Percentiles rank a stretch among this genome's conserved stretches.
These are phyloP conservation scores for Epistrophe eligans DNA, from an alignment of 2,888 invertebrate species.

Conservation along the genomic window DNA sequence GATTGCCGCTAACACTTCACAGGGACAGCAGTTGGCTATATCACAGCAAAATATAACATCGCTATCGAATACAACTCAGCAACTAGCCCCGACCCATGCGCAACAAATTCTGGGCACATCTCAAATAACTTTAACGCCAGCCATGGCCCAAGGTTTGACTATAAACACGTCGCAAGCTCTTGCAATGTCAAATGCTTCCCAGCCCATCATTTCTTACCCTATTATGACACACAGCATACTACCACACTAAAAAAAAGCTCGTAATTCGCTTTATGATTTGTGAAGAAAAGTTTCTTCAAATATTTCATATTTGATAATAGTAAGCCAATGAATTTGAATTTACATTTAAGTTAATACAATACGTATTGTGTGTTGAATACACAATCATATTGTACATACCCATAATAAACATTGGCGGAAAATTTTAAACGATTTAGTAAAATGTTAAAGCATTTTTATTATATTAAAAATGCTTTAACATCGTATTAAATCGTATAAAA, in stretches of 20 bases:
- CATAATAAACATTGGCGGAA: no score
- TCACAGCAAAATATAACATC: conserved; percentile 78
- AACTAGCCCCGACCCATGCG: conserved; percentile 74
- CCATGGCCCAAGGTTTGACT: conserved; percentile 79
- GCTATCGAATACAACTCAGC: conserved; percentile 75
- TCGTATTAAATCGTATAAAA: no score
- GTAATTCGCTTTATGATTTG: background rate
- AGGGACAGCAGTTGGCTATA: conserved; percentile 77
- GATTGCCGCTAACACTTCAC: conserved; percentile 77
- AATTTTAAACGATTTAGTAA: no score
- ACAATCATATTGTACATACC: background rate
- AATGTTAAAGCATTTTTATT: no score
- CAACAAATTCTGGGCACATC: conserved; percentile 78
- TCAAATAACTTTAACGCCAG: conserved; percentile 78
- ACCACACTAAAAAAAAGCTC: conserved; percentile 77
- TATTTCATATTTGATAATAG: background rate
- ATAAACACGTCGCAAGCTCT: conserved; percentile 85
- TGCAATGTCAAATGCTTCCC: conserved; percentile 86
- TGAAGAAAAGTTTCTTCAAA: background rate
- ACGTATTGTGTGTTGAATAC: background rate
- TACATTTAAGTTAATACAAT: conserved; percentile 1
- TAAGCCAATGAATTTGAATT: conserved; percentile 8
- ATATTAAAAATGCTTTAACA: no score
- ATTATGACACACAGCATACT: conserved; percentile 87
- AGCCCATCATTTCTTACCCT: conserved; percentile 88